Conservation (phyloP, 2,113 vertebrate species). For the Saguinus midas region DNA sequence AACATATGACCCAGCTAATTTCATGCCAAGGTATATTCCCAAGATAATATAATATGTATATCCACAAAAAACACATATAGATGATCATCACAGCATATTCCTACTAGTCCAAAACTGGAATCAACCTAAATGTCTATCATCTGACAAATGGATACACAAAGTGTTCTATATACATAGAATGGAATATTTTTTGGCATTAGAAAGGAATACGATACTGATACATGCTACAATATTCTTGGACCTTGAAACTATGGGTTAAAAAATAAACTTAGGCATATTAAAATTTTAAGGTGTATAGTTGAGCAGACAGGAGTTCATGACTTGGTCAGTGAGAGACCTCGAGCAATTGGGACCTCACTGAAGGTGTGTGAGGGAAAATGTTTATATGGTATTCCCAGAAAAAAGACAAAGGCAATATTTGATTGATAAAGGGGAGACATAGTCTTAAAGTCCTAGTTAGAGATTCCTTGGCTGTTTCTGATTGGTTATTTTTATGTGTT, state of each 20-base stretch:
- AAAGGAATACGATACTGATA: neutral
- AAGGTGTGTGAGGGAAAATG: neutral
- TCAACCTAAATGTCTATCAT: neutral
- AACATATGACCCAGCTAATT: neutral
- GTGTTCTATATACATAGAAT: neutral
- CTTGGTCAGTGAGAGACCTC: neutral
- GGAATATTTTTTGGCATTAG: neutral
- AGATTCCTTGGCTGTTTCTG: neutral
- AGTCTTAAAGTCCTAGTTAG: neutral
- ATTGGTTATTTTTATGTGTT: neutral
- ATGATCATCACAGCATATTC: neutral
- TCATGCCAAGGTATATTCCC: neutral
- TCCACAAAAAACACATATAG: neutral
- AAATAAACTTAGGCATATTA: neutral
- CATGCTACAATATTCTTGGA: neutral
- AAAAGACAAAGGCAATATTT: neutral
- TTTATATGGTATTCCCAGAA: neutral
- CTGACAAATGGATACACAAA: neutral
- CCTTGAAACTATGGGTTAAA: neutral
- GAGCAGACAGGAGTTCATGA: neutral
- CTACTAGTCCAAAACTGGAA: neutral
- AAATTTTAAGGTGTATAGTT: neutral
- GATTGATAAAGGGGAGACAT: neutral
- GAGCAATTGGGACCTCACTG: neutral
- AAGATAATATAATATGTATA: neutral